These are phyloP conservation scores for Mergus octosetaceus DNA, from an alignment of 2,797 vertebrate genomes.

Conservation along the genomic window DNA sequence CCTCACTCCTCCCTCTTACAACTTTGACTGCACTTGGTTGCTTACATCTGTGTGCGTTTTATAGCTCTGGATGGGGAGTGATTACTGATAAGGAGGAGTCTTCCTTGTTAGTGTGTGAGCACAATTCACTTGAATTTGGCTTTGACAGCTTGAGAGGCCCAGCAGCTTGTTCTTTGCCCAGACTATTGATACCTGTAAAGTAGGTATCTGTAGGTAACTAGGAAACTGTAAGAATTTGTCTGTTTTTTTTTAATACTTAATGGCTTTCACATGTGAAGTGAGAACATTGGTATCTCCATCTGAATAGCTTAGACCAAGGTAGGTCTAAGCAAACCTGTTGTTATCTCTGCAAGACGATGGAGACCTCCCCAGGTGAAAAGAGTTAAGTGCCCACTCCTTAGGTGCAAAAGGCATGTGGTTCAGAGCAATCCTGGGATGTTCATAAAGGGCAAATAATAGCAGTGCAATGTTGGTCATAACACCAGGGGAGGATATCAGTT, in stretches of 20 bases:
- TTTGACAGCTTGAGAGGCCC: not conserved
- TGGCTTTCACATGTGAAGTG: not conserved
- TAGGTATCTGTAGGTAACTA: not conserved
- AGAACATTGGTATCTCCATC: not conserved
- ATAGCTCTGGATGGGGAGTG: not conserved
- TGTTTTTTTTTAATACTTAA: not conserved
- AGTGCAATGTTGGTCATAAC: not conserved
- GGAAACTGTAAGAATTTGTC: no score
- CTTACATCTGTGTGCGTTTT: not conserved
- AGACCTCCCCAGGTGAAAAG: rapidly evolving
- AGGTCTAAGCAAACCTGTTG: not conserved
- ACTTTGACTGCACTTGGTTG: not conserved
- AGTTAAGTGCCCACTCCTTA: not conserved
- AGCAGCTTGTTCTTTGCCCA: not conserved
- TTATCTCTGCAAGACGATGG: not conserved
- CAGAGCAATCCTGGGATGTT: not conserved
- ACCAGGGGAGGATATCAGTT: not conserved
- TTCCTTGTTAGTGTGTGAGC: rapidly evolving
- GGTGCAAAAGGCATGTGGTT: rapidly evolving
- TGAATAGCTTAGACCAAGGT: not conserved
- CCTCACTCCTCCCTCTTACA: not conserved
- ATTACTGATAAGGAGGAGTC: not conserved
- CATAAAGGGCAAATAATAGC: not conserved
- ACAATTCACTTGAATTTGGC: not conserved
- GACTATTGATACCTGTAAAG: not conserved